phyloP scores from a whole-genome alignment of 2,888 invertebrate species.

The Erebia epiphron region DNA sequence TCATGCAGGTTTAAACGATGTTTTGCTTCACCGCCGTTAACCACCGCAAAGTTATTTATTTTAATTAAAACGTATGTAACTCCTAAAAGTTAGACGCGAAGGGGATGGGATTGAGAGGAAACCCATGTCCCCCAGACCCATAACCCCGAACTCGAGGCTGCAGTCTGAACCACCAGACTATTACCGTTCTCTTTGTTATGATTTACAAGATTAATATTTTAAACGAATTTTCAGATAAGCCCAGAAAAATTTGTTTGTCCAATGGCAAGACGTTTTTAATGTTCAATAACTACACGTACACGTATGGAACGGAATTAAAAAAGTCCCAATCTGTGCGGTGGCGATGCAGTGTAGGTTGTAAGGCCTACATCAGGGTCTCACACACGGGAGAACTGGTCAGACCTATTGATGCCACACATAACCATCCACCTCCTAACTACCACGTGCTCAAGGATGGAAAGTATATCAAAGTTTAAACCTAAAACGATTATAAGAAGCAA shows the following conservation, averaged over 20 bases:
- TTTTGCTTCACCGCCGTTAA: no score
- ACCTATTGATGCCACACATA: constrained; percentile 37
- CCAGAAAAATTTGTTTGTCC: constrained; percentile 41
- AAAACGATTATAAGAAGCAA: not conserved
- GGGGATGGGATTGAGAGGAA: no score
- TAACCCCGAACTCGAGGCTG: no score
- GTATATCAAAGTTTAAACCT: constrained; percentile 17
- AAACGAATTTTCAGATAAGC: constrained; percentile 17
- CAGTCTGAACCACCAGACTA: no score
- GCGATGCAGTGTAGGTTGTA: constrained; percentile 44
- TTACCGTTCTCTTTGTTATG: no score
- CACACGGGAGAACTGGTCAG: constrained; percentile 31
- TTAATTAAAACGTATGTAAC: no score
- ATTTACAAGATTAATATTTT: not conserved
- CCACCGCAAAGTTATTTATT: no score
- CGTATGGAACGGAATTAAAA: constrained; percentile 36
- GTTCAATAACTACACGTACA: constrained; percentile 47
- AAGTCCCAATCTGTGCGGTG: constrained; percentile 33
- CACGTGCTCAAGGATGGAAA: constrained; percentile 31
- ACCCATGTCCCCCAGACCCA: no score
- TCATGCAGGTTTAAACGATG: no score
- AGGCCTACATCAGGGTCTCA: constrained; percentile 37
- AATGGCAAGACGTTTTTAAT: constrained; percentile 46
- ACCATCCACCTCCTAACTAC: constrained; percentile 38
- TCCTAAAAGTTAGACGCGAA: no score